Evolutionary conservation across 30 jellyfish, hydroid and myxozoan genomes (phyloP).

Genomic region (Turritopsis dohrnii): DNA sequence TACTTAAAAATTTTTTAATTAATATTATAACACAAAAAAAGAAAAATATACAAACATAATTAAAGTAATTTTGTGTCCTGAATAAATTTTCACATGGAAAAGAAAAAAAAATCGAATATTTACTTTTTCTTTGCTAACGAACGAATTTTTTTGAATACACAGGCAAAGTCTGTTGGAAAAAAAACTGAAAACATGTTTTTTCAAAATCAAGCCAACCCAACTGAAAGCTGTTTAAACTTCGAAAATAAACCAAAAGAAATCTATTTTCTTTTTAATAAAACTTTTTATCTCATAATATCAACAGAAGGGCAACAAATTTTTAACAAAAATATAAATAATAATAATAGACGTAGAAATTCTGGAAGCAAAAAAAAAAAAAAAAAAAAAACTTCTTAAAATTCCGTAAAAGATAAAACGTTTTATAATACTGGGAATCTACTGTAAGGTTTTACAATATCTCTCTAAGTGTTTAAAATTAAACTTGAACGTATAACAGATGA

Average conservation of each 20-base stretch:
- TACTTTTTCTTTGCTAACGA: neutral
- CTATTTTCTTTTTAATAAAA: no score
- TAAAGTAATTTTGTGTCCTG: neutral
- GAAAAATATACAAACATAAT: neutral
- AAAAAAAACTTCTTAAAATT: neutral
- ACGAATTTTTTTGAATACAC: neutral
- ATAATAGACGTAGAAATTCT: neutral
- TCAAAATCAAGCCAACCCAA: neutral
- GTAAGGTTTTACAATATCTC: neutral
- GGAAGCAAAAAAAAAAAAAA: neutral
- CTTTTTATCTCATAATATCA: neutral
- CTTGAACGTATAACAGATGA: neutral
- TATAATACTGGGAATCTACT: neutral
- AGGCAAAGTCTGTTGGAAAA: neutral
- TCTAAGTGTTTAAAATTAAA: neutral
- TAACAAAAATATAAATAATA: neutral
- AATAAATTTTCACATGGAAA: neutral
- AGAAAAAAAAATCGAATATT: neutral
- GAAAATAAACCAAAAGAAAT: neutral
- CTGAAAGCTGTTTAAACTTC: no score
- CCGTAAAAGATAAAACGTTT: neutral
- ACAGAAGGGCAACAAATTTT: neutral
- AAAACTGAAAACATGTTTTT: neutral
- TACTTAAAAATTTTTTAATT: neutral
- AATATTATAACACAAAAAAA: neutral